phyloP scores from a whole-genome alignment of 2,888 invertebrate species.

The Pediacus dermestoides region DNA sequence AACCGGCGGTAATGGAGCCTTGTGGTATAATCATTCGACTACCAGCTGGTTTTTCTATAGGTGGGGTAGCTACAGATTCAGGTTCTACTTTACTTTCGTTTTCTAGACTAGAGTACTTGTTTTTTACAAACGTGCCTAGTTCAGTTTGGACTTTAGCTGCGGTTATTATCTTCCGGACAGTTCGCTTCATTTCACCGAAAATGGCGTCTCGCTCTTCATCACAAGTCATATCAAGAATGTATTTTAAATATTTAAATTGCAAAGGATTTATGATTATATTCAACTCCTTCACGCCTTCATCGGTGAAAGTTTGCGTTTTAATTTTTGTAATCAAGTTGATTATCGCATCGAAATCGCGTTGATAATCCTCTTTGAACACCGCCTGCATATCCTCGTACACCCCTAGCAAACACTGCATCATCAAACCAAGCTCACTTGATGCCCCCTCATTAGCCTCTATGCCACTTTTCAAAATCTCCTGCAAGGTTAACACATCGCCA shows the following conservation, averaged over 20 bases:
- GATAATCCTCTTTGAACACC: slow-evolving; percentile 20
- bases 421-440: too few relatives aligned
- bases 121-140: neutral
- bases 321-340: slow-evolving; percentile 24
- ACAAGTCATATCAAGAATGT: slow-evolving; percentile 22
- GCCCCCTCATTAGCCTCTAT: neutral
- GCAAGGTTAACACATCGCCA: slow-evolving; percentile 25
- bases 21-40: too few relatives aligned
- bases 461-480: slow-evolving; percentile 19
- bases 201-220: slow-evolving; percentile 20
- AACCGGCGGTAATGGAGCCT: too few relatives aligned
- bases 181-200: slow-evolving; percentile 9
- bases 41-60: too few relatives aligned
- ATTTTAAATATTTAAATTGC: slow-evolving; percentile 26
- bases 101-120: neutral
- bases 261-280: slow-evolving; percentile 17
- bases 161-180: slow-evolving; percentile 11
- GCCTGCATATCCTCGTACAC: slow-evolving; percentile 16
- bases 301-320: neutral
- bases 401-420: too few relatives aligned
- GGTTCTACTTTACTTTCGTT: neutral
- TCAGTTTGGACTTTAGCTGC: slow-evolving; percentile 6
- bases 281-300: neutral
- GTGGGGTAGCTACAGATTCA: too few relatives aligned
- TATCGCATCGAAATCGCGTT: slow-evolving; percentile 22